These are phyloP conservation scores for Patella pellucida DNA, from an alignment of 2,888 invertebrate species.

Conservation along the genomic window DNA sequence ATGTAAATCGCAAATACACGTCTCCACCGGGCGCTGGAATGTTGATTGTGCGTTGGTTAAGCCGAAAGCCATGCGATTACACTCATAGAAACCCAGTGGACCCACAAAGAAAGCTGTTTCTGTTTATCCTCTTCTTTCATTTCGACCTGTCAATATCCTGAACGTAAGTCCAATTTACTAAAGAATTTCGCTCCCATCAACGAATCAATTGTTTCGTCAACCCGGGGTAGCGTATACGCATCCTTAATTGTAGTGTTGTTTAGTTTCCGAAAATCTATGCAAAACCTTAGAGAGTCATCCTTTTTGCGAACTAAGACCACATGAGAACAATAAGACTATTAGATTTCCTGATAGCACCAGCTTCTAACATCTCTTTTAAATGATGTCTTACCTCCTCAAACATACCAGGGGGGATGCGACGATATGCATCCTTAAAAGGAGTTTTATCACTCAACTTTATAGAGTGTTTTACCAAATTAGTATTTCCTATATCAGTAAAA, in stretches of 20 bases:
- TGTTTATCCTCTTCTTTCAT: constrained; percentile 34
- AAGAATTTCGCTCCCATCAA: constrained; percentile 32
- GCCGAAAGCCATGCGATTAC: too few relatives aligned
- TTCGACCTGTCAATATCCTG: constrained; percentile 34
- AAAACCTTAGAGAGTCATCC: constrained; percentile 33
- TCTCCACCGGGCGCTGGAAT: too few relatives aligned
- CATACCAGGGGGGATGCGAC: constrained; percentile 37
- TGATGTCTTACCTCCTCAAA: constrained; percentile 37
- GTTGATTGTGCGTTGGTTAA: too few relatives aligned
- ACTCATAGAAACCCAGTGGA: constrained; percentile 35
- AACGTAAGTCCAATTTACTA: constrained; percentile 26
- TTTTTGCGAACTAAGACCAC: constrained; percentile 36
- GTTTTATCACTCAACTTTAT: constrained; percentile 30
- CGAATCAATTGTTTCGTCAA: constrained; percentile 37
- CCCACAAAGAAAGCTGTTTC: constrained; percentile 36
- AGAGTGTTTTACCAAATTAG: constrained; percentile 22
- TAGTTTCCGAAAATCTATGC: constrained; percentile 33
- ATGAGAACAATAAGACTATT: constrained; percentile 33
- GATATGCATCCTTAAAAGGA: constrained; percentile 36
- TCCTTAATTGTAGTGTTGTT: constrained; percentile 39
- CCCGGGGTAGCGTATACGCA: constrained; percentile 34
- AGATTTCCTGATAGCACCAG: constrained; percentile 35
- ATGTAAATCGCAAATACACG: too few relatives aligned
- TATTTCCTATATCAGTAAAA: constrained; percentile 29
- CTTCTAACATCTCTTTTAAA: constrained; percentile 34